Base-by-base conservation (phyloP, 2,113 vertebrate species). In the Passer montanus region DNA sequence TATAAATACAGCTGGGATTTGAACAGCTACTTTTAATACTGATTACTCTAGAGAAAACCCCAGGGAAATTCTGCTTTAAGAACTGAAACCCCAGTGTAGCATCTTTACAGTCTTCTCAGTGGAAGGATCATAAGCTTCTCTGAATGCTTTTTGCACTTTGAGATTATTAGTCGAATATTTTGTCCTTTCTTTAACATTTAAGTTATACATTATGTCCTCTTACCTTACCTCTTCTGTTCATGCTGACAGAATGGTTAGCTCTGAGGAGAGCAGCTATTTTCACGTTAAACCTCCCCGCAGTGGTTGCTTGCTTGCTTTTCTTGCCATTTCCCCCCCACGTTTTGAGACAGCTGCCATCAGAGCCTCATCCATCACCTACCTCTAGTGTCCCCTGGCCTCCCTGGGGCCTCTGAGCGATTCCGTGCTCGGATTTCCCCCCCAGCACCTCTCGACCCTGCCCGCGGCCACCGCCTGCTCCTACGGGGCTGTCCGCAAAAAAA, bases 31-130 rank as follows among this genome's bases (percentile, higher is more conserved):
- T 87, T 89, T 63, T 84, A 87, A 76, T 87, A 76, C 49, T 79
- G 35, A 79, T 68, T 75, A 78, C 78, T 24, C 62, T 88, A 37
- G 33, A 90, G 79, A 86, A 97, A 96, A 77, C 58, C 43, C 82
- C 79, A 9, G 50, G 63, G 83, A 92, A 94, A 80, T 88, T 92
- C 88, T 88, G 63, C 55, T 90, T 44, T 31, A 68, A 93, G 43
- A 90, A 86, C 43, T 63, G 72, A 62, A 55, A 77, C 19, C 11
- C 11, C 50, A 70, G 27, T 2, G 35, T 31, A 43, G 46, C 3
- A 4, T 59, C 46, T 33, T 46, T 41, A 47, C 19, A 15, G 41
- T 19, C 67, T 56, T 83, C 82, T 84, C 62, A 44, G 15, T 31
- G 31, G 28, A 82, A 87, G 52, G 37, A 52, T 63, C 13, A 11